Evolutionary conservation across 92 coral and sea anemone species (phyloP).

Genomic region (Porites evermanni): DNA sequence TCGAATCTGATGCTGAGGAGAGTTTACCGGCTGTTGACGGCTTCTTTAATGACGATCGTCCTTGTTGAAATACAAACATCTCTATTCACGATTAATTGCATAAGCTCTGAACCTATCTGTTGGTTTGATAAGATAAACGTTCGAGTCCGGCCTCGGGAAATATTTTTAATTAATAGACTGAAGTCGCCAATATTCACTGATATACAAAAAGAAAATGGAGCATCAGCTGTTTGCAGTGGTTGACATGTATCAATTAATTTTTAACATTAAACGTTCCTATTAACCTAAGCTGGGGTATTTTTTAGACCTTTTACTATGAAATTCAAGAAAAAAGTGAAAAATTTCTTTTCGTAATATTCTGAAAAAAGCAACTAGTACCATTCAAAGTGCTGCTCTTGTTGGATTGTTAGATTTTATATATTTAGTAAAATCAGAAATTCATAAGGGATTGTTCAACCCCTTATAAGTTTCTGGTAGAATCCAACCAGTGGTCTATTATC

Average conservation of each 20-base stretch:
- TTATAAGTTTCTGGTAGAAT: too few species aligned
- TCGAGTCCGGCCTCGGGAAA: not conserved
- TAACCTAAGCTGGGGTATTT: not conserved
- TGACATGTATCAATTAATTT: not conserved
- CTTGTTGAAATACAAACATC: not conserved
- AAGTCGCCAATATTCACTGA: not conserved
- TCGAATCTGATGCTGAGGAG: not conserved
- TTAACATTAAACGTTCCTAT: not conserved
- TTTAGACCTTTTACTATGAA: too few species aligned
- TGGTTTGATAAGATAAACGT: not conserved
- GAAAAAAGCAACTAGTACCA: too few species aligned
- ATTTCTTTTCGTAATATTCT: too few species aligned
- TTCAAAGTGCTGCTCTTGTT: too few species aligned
- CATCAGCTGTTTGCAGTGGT: slow-evolving; percentile 2
- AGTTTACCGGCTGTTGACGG: not conserved
- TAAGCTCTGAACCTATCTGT: not conserved
- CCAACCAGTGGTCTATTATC: too few species aligned
- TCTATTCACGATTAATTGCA: not conserved
- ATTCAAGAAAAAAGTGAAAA: too few species aligned
- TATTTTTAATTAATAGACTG: not conserved
- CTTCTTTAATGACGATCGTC: not conserved
- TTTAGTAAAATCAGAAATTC: too few species aligned
- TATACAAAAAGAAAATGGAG: not conserved
- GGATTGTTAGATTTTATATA: too few species aligned
- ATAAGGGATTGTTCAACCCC: too few species aligned